Evolutionary conservation across 2,797 vertebrate species (phyloP).

Genomic region (Syngnathus rostellatus): DNA sequence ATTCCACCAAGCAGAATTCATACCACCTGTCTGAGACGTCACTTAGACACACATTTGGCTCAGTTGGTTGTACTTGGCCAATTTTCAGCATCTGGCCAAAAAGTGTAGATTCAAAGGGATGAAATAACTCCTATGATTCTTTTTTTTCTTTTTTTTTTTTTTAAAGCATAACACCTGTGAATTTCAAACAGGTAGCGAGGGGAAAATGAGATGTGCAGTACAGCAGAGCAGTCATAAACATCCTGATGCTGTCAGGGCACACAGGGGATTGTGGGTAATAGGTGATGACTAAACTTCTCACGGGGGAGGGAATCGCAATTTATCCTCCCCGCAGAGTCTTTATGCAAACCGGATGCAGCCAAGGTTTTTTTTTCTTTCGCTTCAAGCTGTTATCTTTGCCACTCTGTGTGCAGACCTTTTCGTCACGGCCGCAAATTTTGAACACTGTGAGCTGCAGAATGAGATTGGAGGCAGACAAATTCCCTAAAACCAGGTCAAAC

Average conservation of each 20-base stretch:
- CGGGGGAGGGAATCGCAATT: conserved; percentile 34
- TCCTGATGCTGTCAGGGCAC: conserved; percentile 29
- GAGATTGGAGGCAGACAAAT: conserved; percentile 5
- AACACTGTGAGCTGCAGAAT: conserved; percentile 17
- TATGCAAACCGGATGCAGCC: conserved; percentile 51
- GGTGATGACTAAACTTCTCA: conserved; percentile 35
- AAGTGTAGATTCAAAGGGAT: not conserved
- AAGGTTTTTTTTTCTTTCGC: conserved; percentile 9
- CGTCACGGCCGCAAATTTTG: not conserved
- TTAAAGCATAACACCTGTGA: conserved; percentile 22
- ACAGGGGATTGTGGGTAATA: conserved; percentile 13
- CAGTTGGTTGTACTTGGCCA: no score
- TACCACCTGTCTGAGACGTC: not conserved
- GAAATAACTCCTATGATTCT: not conserved
- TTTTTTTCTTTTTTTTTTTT: conserved; percentile 3
- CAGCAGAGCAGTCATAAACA: conserved; percentile 20
- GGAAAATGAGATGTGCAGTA: conserved; percentile 31
- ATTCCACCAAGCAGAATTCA: not conserved
- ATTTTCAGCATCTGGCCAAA: not conserved
- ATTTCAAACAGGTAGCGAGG: conserved; percentile 44
- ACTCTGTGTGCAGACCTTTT: conserved; percentile 5
- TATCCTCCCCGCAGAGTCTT: conserved; percentile 38
- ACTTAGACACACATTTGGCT: not conserved
- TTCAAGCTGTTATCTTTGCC: not conserved
- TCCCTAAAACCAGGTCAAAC: conserved; percentile 19